Conservation (phyloP, 2,797 vertebrate genomes). For the Loriculus beryllinus region DNA sequence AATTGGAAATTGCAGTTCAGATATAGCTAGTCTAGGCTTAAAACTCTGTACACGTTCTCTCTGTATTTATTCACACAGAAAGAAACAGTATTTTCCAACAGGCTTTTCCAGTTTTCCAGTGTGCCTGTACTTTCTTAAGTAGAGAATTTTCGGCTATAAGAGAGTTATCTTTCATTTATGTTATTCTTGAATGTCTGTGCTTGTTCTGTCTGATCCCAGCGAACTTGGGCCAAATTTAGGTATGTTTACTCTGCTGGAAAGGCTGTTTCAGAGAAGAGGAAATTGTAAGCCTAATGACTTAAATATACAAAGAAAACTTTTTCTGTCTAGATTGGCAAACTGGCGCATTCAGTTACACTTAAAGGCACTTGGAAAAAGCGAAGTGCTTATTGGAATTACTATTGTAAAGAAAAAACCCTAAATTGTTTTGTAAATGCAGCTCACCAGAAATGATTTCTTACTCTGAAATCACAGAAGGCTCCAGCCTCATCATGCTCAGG, state of each 20-base stretch:
- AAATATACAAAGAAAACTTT: background rate
- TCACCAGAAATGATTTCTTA: background rate
- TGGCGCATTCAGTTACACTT: background rate
- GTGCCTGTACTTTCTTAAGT: background rate
- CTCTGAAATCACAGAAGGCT: constrained; percentile 11
- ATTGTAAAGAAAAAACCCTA: constrained; percentile 13
- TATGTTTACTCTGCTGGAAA: background rate
- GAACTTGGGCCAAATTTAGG: background rate
- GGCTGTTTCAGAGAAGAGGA: background rate
- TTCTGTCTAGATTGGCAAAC: background rate
- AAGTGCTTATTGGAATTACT: background rate
- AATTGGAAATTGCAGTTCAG: background rate
- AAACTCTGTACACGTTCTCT: background rate
- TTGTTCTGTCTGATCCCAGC: background rate
- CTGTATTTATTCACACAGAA: background rate
- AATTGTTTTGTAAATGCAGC: background rate
- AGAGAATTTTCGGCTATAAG: background rate
- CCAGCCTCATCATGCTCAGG: background rate
- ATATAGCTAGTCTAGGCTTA: background rate
- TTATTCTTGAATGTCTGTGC: background rate
- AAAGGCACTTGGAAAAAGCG: background rate
- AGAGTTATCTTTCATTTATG: background rate
- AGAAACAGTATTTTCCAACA: background rate
- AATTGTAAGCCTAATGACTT: background rate
- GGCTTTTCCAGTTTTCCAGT: background rate